Percentiles rank a stretch among this genome's conserved stretches.
Evolutionary conservation across 1,140 invertebrate genomes (phyloP).

Genomic region (Drosophila guanche): DNA sequence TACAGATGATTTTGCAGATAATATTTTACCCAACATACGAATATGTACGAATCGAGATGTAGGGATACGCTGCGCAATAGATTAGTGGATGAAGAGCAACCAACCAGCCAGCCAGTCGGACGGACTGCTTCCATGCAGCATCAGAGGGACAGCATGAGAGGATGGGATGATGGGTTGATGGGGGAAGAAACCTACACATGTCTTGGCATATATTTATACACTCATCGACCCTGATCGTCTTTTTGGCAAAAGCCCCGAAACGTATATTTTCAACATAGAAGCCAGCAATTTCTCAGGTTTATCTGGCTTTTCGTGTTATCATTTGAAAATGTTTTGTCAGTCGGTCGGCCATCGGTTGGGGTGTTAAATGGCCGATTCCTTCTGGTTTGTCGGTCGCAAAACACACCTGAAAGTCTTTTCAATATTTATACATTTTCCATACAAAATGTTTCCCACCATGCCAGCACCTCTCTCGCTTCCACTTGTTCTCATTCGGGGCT

Average conservation of each 20-base stretch:
- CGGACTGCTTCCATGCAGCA: constrained; percentile 5
- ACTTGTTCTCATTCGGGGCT: constrained; percentile 1
- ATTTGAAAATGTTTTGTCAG: constrained; percentile 67
- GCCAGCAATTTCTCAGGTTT: constrained; percentile 17
- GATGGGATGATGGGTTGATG: neutral
- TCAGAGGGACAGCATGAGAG: neutral
- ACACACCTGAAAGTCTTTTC: constrained; percentile 65
- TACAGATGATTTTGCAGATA: constrained; percentile 74
- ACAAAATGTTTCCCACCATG: constrained; percentile 26
- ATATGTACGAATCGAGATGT: neutral
- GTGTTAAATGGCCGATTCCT: constrained; percentile 43
- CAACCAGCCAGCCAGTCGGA: no score
- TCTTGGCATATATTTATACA: constrained; percentile 51
- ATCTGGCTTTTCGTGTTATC: constrained; percentile 48
- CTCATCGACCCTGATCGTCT: constrained; percentile 67
- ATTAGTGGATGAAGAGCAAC: constrained; percentile 9
- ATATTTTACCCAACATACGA: constrained; percentile 50
- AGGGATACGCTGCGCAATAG: constrained; percentile 37
- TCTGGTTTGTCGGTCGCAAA: constrained; percentile 24
- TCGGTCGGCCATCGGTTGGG: constrained; percentile 15
- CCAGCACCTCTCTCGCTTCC: neutral
- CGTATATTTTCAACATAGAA: constrained; percentile 30
- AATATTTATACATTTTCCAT: constrained; percentile 46
- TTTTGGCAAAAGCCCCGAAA: constrained; percentile 59
- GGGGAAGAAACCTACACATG: constrained; percentile 7